Evolutionary conservation across 2,113 vertebrate species (phyloP), one percentile per base, ranked within the genome.

Genomic region (Xiphophorus maculatus): DNA sequence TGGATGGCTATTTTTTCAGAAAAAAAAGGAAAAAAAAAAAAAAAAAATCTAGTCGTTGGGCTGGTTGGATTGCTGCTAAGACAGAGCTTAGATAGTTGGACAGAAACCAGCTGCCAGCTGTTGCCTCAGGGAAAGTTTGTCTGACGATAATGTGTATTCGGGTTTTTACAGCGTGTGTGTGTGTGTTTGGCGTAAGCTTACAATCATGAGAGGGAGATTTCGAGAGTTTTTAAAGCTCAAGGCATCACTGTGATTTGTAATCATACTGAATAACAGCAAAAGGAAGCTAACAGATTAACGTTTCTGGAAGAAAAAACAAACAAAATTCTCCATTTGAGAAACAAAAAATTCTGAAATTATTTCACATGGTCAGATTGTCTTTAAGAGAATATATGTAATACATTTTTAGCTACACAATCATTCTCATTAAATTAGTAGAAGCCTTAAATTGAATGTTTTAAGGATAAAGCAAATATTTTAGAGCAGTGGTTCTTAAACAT

Each of bases 91-190:
- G 74, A 74, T 82, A 76, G 90, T 86, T 89, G 84, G 85, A 77
- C 40, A 78, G 84, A 87, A 85, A 75, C 84, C 84, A 79, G 82
- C 90, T 82, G 77, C 77, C 76, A 77, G 90, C 91, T 88, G 83
- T 90, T 89, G 89, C 88, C 92, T 93, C 92, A 93, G 92, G 92
- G 92, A 93, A 86, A 66, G 88, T 88, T 89, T 89, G 87, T 92
- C 84, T 89, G 83, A 78, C 75, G 73, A 81, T 84, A 22, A 79
- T 85, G 83, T 90, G 84, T 90, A 80, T 73, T 79, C 25, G 67
- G 71, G 83, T 90, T 89, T 93, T 85, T 76, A 81, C 69, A 70
- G 84, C 84, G 84, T 81, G 86, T 81, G 83, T 82, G 87, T 89
- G 84, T 86, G 82, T 91, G 84, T 81, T 83, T 82, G 84, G 90